A percentile compares a stretch with the other conserved stretches of the same genome.
Conservation (phyloP, 2,797 vertebrate species). For the Holocentrus rufus region DNA sequence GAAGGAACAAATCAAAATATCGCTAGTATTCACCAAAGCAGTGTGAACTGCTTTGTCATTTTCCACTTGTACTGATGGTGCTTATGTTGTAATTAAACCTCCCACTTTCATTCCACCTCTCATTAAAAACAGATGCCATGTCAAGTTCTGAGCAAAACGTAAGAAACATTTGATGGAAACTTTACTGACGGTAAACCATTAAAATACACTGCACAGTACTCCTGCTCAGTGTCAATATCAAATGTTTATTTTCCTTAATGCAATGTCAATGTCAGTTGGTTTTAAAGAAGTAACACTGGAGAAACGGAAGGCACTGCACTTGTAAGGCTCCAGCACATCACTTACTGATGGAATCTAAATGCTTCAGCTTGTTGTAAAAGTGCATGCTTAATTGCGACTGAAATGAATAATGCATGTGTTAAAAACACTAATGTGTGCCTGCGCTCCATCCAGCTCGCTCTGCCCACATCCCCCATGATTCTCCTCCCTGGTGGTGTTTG, state of each 20-base stretch:
- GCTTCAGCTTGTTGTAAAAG: conserved; percentile 19
- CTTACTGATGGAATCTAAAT: conserved; percentile 32
- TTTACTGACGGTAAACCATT: neutral
- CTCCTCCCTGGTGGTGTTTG: conserved; percentile 60
- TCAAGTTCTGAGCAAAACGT: neutral
- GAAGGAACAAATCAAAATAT: neutral
- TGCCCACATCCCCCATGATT: conserved; percentile 38
- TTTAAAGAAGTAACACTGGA: neutral
- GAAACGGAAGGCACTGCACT: neutral
- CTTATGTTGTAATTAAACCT: neutral
- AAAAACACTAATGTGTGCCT: conserved; percentile 33
- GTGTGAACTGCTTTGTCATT: neutral
- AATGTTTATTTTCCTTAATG: neutral
- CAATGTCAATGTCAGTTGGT: neutral
- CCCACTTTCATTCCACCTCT: neutral
- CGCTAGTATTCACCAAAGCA: neutral
- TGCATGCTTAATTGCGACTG: conserved; percentile 26
- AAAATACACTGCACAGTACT: neutral
- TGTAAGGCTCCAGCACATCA: conserved; percentile 3
- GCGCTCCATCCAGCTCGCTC: conserved; percentile 42
- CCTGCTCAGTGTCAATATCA: neutral
- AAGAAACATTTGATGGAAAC: neutral
- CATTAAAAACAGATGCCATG: neutral
- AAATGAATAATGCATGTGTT: conserved; percentile 57
- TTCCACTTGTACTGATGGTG: neutral